These are phyloP conservation scores for Drosophila phalerata DNA, from an alignment of 2,888 invertebrate species.

Conservation along the genomic window DNA sequence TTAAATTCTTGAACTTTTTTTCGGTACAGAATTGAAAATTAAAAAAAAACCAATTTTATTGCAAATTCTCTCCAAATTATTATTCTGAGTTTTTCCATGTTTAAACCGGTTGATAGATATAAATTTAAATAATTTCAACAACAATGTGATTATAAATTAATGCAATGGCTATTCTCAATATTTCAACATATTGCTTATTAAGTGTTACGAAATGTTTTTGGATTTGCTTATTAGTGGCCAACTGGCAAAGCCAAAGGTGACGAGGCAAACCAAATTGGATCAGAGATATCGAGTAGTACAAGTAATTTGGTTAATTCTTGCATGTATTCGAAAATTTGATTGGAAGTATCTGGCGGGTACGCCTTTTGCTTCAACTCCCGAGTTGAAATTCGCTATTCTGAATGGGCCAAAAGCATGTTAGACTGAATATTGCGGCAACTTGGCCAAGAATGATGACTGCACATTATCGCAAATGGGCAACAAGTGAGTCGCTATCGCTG, in stretches of 20 bases:
- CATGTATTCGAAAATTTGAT: slow-evolving; percentile 12
- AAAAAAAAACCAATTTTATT: slow-evolving; percentile 1
- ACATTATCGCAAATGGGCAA: slow-evolving; percentile 45
- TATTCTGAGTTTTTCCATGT: neutral
- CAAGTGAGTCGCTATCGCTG: neutral
- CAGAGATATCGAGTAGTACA: slow-evolving; percentile 3
- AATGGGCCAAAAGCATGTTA: slow-evolving; percentile 14
- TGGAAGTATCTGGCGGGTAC: neutral
- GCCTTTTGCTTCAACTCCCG: slow-evolving; percentile 20
- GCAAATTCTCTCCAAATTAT: slow-evolving; percentile 1
- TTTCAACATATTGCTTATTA: slow-evolving; percentile 15
- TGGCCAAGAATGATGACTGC: slow-evolving; percentile 65
- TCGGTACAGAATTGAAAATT: neutral
- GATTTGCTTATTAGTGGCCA: slow-evolving; percentile 1
- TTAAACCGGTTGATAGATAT: neutral
- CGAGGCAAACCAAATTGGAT: slow-evolving; percentile 20
- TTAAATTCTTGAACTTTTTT: neutral
- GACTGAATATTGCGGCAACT: slow-evolving; percentile 16
- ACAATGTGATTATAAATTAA: neutral
- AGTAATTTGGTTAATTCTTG: slow-evolving; percentile 10
- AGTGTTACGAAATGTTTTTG: slow-evolving; percentile 18
- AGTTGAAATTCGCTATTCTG: slow-evolving; percentile 6
- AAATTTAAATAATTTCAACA: neutral
- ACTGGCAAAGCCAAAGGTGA: slow-evolving; percentile 6
- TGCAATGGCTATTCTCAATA: neutral